phyloP scores from a whole-genome alignment of 2,797 vertebrate species.

The Cossypha heuglini region DNA sequence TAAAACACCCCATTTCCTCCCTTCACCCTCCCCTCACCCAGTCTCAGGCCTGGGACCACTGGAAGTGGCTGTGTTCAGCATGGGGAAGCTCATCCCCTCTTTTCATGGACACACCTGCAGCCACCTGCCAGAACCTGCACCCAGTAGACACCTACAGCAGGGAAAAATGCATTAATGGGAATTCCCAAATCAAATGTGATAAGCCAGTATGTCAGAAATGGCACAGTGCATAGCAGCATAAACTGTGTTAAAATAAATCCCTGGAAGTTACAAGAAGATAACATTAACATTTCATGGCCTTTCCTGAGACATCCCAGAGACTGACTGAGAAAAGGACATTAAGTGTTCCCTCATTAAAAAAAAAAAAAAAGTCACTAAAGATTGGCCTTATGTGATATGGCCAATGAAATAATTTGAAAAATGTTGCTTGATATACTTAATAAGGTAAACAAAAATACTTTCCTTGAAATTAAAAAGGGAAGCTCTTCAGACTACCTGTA shows the following conservation, averaged over 20 bases:
- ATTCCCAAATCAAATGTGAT: not conserved
- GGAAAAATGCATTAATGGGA: not conserved
- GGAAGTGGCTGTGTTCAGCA: accelerated
- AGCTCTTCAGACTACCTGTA: not conserved
- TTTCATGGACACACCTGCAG: not conserved
- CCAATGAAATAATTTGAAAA: not conserved
- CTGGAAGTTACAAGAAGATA: not conserved
- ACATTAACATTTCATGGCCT: not conserved
- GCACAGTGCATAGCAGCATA: not conserved
- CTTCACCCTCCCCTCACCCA: accelerated
- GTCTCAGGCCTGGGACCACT: accelerated
- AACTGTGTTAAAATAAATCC: not conserved
- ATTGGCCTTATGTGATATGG: not conserved
- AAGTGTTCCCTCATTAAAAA: not conserved
- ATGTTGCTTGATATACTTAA: not conserved
- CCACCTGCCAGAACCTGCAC: accelerated
- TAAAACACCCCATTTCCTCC: not conserved
- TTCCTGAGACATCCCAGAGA: not conserved
- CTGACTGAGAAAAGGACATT: not conserved
- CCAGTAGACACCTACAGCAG: accelerated
- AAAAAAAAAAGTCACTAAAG: not conserved
- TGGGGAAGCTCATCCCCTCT: not conserved
- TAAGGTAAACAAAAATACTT: not conserved
- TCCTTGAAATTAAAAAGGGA: not conserved
- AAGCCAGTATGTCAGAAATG: not conserved